phyloP scores from a whole-genome alignment of 2,113 vertebrate species.

The Malurus cyaneus region DNA sequence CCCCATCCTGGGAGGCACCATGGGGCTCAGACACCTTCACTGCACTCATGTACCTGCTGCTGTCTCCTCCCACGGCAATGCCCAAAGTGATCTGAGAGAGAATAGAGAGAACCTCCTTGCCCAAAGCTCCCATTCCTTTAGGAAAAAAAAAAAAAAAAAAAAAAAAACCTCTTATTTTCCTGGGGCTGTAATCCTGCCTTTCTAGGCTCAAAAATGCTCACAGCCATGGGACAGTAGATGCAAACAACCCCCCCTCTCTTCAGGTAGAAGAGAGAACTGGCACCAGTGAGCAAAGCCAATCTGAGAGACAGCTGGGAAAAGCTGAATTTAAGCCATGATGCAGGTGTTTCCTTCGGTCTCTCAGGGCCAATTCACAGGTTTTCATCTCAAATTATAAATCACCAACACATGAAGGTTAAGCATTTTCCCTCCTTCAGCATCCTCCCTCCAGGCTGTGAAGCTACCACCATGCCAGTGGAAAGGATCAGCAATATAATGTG shows the following conservation, averaged over 20 bases:
- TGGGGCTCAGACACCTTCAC: background rate
- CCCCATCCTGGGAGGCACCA: background rate
- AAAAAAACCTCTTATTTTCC: background rate
- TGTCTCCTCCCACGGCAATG: fast-evolving
- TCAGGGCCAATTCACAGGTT: constrained; percentile 3
- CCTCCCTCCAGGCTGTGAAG: background rate
- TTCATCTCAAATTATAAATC: constrained; percentile 27
- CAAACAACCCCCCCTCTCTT: fast-evolving
- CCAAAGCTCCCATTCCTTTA: background rate
- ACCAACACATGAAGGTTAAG: background rate
- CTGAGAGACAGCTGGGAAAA: background rate
- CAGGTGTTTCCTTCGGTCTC: constrained; percentile 20
- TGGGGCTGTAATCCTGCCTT: background rate
- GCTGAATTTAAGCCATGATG: background rate
- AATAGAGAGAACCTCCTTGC: fast-evolving
- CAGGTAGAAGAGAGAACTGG: fast-evolving
- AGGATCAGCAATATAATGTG: background rate
- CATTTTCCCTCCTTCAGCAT: background rate
- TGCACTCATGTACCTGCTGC: background rate
- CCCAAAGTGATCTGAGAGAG: fast-evolving
- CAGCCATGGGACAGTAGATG: fast-evolving
- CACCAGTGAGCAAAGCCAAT: background rate
- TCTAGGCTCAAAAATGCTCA: fast-evolving
- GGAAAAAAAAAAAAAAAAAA: fast-evolving
- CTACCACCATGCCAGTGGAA: background rate